Evolutionary conservation across 1,140 invertebrate genomes (phyloP).

Genomic region (Drosophila miranda): DNA sequence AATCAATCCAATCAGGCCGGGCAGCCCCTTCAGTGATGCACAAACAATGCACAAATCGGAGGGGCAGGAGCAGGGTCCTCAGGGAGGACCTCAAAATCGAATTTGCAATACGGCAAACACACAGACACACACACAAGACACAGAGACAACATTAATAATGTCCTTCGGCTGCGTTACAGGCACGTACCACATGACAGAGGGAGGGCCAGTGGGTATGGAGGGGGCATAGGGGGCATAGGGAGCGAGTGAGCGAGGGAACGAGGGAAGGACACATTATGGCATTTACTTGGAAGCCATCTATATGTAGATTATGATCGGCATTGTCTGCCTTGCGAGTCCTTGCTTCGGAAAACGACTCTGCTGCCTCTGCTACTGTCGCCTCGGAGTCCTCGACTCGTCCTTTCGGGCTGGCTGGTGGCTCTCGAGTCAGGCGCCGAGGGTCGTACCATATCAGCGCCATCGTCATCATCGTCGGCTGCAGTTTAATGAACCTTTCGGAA

Average conservation of each 20-base stretch:
- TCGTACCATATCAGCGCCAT: slow-evolving; percentile 10
- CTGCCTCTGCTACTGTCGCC: too few relatives aligned
- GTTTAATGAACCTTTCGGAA: slow-evolving; percentile 51
- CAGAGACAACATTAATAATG: slow-evolving; percentile 38
- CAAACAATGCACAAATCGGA: slow-evolving; percentile 14
- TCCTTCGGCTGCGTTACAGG: slow-evolving; percentile 46
- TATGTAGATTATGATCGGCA: slow-evolving; percentile 56
- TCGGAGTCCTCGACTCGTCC: too few relatives aligned
- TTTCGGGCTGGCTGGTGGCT: background rate
- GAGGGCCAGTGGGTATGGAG: background rate
- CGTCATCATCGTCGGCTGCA: slow-evolving; percentile 13
- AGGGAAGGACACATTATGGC: slow-evolving; percentile 10
- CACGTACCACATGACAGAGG: slow-evolving; percentile 44
- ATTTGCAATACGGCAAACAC: slow-evolving; percentile 17
- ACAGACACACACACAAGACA: background rate
- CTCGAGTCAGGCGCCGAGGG: too few relatives aligned
- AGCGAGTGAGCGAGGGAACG: background rate
- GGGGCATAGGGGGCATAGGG: slow-evolving; percentile 5
- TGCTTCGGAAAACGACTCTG: too few relatives aligned
- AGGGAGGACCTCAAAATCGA: slow-evolving; percentile 35
- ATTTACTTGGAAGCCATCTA: slow-evolving; percentile 34
- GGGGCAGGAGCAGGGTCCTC: background rate
- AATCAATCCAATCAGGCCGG: slow-evolving; percentile 34
- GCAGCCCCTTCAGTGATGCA: slow-evolving; percentile 9
- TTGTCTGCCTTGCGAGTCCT: slow-evolving; percentile 29